A percentile compares a stretch with the other conserved stretches of the same genome.
phyloP scores from a whole-genome alignment of 2,797 vertebrate species.

The Rhinichthys osculus region DNA sequence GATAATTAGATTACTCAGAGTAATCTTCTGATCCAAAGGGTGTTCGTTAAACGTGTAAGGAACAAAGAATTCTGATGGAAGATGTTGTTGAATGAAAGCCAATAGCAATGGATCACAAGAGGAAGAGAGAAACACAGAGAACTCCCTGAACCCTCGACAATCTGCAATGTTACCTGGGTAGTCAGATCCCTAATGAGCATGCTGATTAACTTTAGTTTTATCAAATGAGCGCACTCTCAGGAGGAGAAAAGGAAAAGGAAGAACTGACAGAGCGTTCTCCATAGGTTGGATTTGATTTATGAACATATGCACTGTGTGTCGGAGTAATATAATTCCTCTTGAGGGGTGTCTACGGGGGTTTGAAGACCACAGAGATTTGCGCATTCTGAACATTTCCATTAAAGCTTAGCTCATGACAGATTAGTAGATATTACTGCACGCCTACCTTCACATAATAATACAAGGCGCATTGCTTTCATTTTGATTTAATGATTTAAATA shows the following conservation, averaged over 20 bases:
- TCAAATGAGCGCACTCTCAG: slow-evolving; percentile 51
- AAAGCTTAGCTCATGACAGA: slow-evolving; percentile 33
- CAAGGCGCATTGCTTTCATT: slow-evolving; percentile 12
- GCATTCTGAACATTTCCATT: slow-evolving; percentile 42
- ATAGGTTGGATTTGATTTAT: slow-evolving; percentile 61
- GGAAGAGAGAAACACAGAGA: neutral
- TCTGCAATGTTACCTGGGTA: slow-evolving; percentile 49
- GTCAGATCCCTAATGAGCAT: slow-evolving; percentile 49
- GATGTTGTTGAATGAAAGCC: neutral
- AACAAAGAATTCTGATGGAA: neutral
- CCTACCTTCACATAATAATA: slow-evolving; percentile 27
- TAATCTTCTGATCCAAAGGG: slow-evolving; percentile 13
- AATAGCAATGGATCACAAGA: neutral
- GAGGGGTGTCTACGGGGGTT: slow-evolving; percentile 43
- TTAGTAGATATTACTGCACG: slow-evolving; percentile 34
- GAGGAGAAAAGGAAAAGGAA: slow-evolving; percentile 36
- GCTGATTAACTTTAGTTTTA: slow-evolving; percentile 60
- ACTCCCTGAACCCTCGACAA: slow-evolving; percentile 44
- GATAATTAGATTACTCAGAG: slow-evolving; percentile 14
- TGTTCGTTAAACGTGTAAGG: neutral
- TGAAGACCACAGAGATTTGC: slow-evolving; percentile 40
- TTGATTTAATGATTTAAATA: slow-evolving; percentile 6
- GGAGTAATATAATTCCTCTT: slow-evolving; percentile 53
- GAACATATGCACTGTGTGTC: slow-evolving; percentile 54
- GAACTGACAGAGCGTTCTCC: slow-evolving; percentile 31